Evolutionary conservation across 2,888 invertebrate genomes (phyloP).

Genomic region (Odontothrips loti): DNA sequence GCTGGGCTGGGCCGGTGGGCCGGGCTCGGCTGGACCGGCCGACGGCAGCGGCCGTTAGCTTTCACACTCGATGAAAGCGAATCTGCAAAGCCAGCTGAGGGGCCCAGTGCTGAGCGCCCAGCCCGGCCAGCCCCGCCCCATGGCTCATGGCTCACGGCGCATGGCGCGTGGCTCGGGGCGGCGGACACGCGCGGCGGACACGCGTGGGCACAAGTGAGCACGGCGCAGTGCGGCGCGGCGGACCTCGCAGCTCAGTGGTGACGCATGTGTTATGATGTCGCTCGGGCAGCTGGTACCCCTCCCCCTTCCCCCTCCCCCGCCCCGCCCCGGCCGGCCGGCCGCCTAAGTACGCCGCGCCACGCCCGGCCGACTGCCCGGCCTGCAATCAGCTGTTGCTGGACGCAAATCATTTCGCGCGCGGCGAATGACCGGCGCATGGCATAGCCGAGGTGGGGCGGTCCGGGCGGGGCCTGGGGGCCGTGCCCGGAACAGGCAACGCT

Average conservation of each 20-base stretch:
- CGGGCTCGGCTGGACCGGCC: no score
- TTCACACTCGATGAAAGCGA: conserved; percentile 11
- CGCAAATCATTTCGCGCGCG: neutral
- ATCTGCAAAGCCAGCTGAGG: neutral
- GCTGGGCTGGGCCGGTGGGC: neutral
- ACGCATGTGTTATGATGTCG: no score
- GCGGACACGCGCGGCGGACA: neutral
- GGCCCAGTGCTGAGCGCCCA: no score
- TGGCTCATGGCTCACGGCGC: neutral
- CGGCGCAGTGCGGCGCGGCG: neutral
- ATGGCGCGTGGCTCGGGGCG: neutral
- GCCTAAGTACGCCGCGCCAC: neutral
- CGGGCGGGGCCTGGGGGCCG: neutral
- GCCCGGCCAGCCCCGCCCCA: neutral
- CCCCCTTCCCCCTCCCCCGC: neutral
- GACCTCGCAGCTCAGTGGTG: no score
- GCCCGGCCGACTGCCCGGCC: neutral
- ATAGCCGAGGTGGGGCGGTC: neutral
- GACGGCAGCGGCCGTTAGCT: neutral
- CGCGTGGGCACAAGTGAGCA: neutral
- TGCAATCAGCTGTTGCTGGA: no score
- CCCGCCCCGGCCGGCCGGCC: neutral
- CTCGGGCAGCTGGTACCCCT: no score
- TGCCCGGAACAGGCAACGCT: no score
- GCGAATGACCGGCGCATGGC: neutral